phyloP scores from a whole-genome alignment of 2,797 vertebrate genomes.

The Micromesistius poutassou region DNA sequence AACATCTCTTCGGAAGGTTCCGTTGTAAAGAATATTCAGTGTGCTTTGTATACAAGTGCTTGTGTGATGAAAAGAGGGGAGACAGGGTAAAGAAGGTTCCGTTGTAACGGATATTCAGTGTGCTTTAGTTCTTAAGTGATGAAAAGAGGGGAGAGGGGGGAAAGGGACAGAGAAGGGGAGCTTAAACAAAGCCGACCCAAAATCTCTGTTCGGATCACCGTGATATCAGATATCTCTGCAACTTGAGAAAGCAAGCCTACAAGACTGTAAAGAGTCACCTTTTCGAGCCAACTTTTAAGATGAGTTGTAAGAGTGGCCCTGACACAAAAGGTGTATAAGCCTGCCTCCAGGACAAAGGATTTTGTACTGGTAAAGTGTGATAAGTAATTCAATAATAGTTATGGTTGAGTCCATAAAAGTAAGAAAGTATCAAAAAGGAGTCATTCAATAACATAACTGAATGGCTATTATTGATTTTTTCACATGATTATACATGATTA shows the following conservation, averaged over 20 bases:
- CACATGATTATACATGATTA: background rate
- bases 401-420: background rate
- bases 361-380: background rate
- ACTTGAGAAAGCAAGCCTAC: background rate
- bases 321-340: background rate
- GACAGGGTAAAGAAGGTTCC: too few species aligned
- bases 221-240: background rate
- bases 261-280: background rate
- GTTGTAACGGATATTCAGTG: background rate
- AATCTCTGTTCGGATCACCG: background rate
- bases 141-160: background rate
- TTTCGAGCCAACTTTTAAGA: background rate
- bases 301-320: background rate
- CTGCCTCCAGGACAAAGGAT: background rate
- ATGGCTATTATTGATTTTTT: background rate
- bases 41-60: background rate
- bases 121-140: constrained; percentile 9
- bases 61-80: background rate
- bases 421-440: background rate
- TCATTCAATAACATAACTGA: background rate
- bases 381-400: background rate
- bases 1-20: background rate
- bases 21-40: background rate
- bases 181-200: background rate
- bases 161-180: background rate